A percentile compares a stretch with the other conserved stretches of the same genome.
These are phyloP conservation scores for Gisinianus flammeolus DNA, from an alignment of 2,888 invertebrate species.

Conservation along the genomic window DNA sequence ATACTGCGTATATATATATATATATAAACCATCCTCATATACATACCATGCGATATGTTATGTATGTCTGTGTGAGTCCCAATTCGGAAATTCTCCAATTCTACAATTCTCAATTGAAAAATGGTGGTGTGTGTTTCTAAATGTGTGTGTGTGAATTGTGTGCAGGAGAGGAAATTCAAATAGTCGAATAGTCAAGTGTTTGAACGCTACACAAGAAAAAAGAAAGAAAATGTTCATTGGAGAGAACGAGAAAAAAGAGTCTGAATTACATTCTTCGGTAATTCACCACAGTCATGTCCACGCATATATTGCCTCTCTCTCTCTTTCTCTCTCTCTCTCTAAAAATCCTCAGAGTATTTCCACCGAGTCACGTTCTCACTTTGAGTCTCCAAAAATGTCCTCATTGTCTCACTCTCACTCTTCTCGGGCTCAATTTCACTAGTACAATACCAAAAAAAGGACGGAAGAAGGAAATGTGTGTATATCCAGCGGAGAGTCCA, in stretches of 20 bases:
- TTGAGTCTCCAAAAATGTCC: background rate
- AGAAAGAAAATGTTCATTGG: background rate
- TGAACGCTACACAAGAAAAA: background rate
- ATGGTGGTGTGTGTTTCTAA: background rate
- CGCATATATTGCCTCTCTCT: background rate
- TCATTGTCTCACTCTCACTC: background rate
- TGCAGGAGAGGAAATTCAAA: background rate
- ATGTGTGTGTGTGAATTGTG: background rate
- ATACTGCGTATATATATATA: background rate
- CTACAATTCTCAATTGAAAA: background rate
- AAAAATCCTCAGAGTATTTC: background rate
- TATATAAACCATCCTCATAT: background rate
- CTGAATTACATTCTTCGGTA: slow-evolving; percentile 25
- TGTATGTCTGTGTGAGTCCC: background rate
- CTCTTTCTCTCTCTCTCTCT: background rate
- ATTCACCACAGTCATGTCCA: slow-evolving; percentile 18
- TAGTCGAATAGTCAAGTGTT: background rate
- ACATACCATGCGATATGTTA: background rate
- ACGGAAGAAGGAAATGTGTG: background rate
- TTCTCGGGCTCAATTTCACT: background rate
- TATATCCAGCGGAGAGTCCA: background rate
- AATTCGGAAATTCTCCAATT: background rate
- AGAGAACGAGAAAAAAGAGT: background rate
- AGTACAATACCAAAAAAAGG: background rate
- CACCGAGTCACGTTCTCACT: background rate